phyloP scores from a whole-genome alignment of 1,140 invertebrate species.

The Tetraneura akinire region DNA sequence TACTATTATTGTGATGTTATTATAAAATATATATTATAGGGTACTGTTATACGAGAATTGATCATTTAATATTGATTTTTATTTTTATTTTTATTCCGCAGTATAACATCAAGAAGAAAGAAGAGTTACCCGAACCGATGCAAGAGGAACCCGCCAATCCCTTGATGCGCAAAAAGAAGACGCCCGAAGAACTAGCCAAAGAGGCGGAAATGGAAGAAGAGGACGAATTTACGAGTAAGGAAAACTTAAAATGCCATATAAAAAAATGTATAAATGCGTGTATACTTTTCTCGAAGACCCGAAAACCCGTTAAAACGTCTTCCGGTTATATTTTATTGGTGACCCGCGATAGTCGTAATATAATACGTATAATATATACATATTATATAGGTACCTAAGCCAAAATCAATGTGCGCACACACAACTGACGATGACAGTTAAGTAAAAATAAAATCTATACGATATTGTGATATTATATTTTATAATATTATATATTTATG shows the following conservation, averaged over 20 bases:
- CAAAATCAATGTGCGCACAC: too few relatives aligned
- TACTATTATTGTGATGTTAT: too few relatives aligned
- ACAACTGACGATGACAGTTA: neutral
- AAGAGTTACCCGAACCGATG: conserved; percentile 78
- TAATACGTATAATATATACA: too few relatives aligned
- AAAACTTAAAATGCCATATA: neutral
- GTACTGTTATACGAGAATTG: too few relatives aligned
- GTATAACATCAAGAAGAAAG: conserved; percentile 98
- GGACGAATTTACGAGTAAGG: conserved; percentile 95
- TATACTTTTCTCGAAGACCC: neutral
- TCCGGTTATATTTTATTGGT: conserved; percentile 8
- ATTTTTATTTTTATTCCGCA: conserved; percentile 59
- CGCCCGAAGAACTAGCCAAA: conserved; percentile 91
- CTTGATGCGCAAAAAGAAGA: conserved; percentile 95
- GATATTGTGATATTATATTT: neutral
- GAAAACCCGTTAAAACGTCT: neutral
- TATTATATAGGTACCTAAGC: too few relatives aligned
- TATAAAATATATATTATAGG: too few relatives aligned
- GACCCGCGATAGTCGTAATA: neutral
- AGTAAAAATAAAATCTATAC: neutral
- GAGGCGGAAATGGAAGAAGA: conserved; percentile 93
- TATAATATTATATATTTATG: too few relatives aligned
- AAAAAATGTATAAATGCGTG: neutral
- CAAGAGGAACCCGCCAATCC: conserved; percentile 84
- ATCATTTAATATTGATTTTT: too few relatives aligned